These are phyloP conservation scores for Xiphophorus birchmanni DNA, from an alignment of 2,797 vertebrate species.

Conservation along the genomic window DNA sequence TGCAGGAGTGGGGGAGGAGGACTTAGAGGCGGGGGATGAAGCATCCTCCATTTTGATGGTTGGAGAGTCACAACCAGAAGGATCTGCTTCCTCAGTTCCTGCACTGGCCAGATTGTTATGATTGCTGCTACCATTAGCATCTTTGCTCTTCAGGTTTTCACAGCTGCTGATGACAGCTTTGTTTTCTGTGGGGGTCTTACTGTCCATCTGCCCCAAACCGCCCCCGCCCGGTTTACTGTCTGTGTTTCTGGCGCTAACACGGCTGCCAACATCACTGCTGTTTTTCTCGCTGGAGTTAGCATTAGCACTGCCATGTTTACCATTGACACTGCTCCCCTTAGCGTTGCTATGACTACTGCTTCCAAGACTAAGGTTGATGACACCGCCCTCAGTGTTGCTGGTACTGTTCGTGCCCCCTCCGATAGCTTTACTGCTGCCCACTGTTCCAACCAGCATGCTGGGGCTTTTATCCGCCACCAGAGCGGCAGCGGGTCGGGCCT, in stretches of 20 bases:
- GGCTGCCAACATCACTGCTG: conserved; percentile 33
- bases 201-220: conserved; percentile 38
- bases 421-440: conserved; percentile 80
- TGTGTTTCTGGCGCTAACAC: conserved; percentile 39
- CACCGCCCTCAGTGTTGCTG: conserved; percentile 57
- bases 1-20: conserved; percentile 70
- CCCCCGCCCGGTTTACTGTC: conserved; percentile 36
- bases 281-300: conserved; percentile 52
- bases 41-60: conserved; percentile 49
- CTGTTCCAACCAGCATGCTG: conserved; percentile 79
- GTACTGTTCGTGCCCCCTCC: conserved; percentile 52
- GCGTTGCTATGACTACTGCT: conserved; percentile 65
- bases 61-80: conserved; percentile 39
- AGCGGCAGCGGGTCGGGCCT: conserved; percentile 80
- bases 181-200: conserved; percentile 41
- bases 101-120: conserved; percentile 38
- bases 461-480: conserved; percentile 82
- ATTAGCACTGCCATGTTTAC: conserved; percentile 49
- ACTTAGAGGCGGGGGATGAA: conserved; percentile 77
- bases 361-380: conserved; percentile 73
- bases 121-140: conserved; percentile 30
- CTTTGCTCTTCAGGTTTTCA: conserved; percentile 49
- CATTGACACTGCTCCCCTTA: conserved; percentile 61
- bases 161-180: conserved; percentile 28
- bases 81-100: conserved; percentile 44